A percentile compares a stretch with the other conserved stretches of the same genome.
phyloP scores from a whole-genome alignment of 2,888 invertebrate species.

The Tetragonisca angustula region DNA sequence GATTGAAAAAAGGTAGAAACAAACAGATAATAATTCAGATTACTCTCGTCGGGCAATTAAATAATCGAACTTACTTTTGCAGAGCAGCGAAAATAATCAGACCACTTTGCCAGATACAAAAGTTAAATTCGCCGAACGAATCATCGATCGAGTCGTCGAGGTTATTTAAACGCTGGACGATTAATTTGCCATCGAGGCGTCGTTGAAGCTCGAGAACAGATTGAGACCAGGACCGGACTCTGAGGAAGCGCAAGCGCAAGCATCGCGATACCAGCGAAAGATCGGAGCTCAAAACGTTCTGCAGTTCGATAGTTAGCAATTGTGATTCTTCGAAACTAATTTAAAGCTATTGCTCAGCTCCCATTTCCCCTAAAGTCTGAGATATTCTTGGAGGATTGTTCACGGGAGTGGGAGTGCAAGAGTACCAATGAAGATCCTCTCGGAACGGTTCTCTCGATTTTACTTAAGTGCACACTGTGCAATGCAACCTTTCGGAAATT shows the following conservation, averaged over 20 bases:
- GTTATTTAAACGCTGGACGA: background rate
- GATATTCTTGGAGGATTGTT: slow-evolving; percentile 5
- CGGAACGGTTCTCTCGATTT: slow-evolving; percentile 9
- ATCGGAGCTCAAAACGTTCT: background rate
- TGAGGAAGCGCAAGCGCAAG: background rate
- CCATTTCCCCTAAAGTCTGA: background rate
- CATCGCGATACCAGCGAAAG: background rate
- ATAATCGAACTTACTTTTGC: background rate
- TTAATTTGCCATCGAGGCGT: background rate
- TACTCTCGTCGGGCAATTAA: background rate
- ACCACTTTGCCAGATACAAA: background rate
- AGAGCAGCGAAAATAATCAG: no score
- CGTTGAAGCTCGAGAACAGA: background rate
- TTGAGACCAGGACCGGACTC: background rate
- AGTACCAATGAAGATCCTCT: slow-evolving; percentile 4
- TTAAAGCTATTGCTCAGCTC: slow-evolving; percentile 10
- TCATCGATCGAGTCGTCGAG: background rate
- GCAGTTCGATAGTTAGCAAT: slow-evolving; percentile 5
- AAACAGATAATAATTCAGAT: no score
- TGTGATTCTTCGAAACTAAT: slow-evolving; percentile 24
- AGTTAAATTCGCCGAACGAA: background rate
- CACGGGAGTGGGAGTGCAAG: background rate
- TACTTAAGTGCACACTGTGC: slow-evolving; percentile 28
- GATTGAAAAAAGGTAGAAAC: no score
- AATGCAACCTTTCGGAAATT: slow-evolving; percentile 10